Percentiles rank a stretch among this genome's conserved stretches.
phyloP scores from a whole-genome alignment of 1,140 invertebrate genomes.

The Elymnias hypermnestra region DNA sequence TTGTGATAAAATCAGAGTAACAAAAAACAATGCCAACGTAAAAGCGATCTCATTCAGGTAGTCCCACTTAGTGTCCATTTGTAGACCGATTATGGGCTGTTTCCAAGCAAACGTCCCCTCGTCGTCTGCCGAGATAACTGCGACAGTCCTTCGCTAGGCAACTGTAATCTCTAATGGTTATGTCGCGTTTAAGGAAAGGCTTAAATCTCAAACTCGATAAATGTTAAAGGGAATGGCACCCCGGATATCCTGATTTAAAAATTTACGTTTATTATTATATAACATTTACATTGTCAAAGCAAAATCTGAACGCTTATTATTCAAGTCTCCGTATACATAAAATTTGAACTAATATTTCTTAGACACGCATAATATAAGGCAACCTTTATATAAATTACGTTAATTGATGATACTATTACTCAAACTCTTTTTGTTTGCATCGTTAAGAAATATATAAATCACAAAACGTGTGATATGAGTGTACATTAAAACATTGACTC shows the following conservation, averaged over 20 bases:
- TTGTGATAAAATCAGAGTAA: conserved; percentile 1
- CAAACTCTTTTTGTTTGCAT: too few relatives aligned
- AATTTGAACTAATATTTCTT: too few relatives aligned
- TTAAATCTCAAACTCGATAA: neutral
- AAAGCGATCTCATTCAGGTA: neutral
- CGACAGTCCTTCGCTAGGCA: neutral
- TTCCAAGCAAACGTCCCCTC: conserved; percentile 1
- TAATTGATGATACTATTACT: too few relatives aligned
- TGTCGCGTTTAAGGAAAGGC: neutral
- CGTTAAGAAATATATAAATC: too few relatives aligned
- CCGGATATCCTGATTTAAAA: neutral
- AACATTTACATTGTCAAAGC: too few relatives aligned
- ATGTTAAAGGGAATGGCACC: neutral
- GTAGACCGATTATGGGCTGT: neutral
- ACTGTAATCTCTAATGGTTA: conserved; percentile 1
- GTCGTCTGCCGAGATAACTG: neutral
- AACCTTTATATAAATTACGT: too few relatives aligned
- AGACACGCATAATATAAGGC: too few relatives aligned
- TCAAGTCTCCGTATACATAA: too few relatives aligned
- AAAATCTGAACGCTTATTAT: too few relatives aligned
- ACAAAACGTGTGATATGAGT: too few relatives aligned
- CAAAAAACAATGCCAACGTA: conserved; percentile 2
- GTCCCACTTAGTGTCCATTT: neutral
- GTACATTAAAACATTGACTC: too few relatives aligned
- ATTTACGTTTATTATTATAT: too few relatives aligned